Conservation (phyloP, 2,113 vertebrate species). For the Notarius quadriscutis region DNA sequence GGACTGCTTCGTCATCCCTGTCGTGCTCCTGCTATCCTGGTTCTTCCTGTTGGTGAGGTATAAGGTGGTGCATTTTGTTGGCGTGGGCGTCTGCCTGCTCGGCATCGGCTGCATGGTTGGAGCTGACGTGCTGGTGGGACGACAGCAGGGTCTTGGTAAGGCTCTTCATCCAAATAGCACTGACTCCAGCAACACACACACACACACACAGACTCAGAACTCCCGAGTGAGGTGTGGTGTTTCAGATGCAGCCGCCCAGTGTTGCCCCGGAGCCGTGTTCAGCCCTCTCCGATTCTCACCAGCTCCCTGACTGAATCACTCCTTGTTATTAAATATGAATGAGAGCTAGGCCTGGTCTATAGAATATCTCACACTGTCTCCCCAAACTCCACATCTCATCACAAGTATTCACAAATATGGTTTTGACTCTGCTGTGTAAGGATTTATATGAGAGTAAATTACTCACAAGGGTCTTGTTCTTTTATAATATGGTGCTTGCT, state of each 20-base stretch:
- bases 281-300: slow-evolving; percentile 17
- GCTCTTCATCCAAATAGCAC: neutral
- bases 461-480: slow-evolving; percentile 12
- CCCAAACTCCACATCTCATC: slow-evolving; percentile 5
- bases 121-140: slow-evolving; percentile 86
- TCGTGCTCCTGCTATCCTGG: slow-evolving; percentile 93
- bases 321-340: slow-evolving; percentile 54
- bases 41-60: slow-evolving; percentile 94
- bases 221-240: slow-evolving; percentile 29
- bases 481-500: neutral
- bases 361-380: slow-evolving; percentile 20
- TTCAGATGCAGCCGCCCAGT: slow-evolving; percentile 6
- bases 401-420: slow-evolving; percentile 21
- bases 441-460: slow-evolving; percentile 19
- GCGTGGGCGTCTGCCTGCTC: slow-evolving; percentile 88
- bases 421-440: slow-evolving; percentile 9
- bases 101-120: slow-evolving; percentile 94
- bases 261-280: slow-evolving; percentile 20
- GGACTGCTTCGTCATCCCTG: slow-evolving; percentile 92
- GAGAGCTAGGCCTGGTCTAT: slow-evolving; percentile 29
- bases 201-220: neutral
- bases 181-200: neutral
- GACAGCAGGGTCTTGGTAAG: slow-evolving; percentile 88
- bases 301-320: slow-evolving; percentile 33
- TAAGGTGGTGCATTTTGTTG: slow-evolving; percentile 88